Conservation (phyloP, 2,797 vertebrate species). For the Sebastolobus alascanus region DNA sequence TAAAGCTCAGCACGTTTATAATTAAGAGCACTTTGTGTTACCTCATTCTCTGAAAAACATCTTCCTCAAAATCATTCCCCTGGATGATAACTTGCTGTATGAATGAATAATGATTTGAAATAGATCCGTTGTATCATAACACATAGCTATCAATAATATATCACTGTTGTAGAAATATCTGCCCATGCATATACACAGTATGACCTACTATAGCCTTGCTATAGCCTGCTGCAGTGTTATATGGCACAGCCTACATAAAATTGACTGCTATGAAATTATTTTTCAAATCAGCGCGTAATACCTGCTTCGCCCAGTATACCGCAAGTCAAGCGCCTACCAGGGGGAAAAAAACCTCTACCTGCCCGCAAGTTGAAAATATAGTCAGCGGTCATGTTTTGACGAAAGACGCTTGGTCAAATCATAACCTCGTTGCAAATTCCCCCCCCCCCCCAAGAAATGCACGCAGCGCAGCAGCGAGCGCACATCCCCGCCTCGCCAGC, state of each 20-base stretch:
- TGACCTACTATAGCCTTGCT: slow-evolving; percentile 67
- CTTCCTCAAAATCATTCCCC: slow-evolving; percentile 16
- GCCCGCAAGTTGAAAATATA: slow-evolving; percentile 70
- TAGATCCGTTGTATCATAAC: slow-evolving; percentile 70
- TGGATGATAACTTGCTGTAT: slow-evolving; percentile 55
- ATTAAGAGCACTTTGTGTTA: slow-evolving; percentile 44
- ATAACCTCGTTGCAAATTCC: slow-evolving; percentile 51
- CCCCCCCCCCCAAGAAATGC: slow-evolving; percentile 39
- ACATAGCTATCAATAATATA: slow-evolving; percentile 75
- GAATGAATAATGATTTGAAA: slow-evolving; percentile 76
- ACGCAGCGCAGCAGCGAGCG: slow-evolving; percentile 45
- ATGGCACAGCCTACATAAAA: slow-evolving; percentile 69
- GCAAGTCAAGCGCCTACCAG: slow-evolving; percentile 70
- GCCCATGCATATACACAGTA: slow-evolving; percentile 55
- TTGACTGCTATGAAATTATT: slow-evolving; percentile 68
- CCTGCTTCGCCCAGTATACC: slow-evolving; percentile 70
- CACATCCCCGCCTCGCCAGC: slow-evolving; percentile 47
- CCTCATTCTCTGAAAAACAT: slow-evolving; percentile 33
- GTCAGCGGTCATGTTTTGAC: slow-evolving; percentile 67
- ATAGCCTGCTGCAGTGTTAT: slow-evolving; percentile 68
- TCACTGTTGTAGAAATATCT: slow-evolving; percentile 46
- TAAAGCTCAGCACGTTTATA: slow-evolving; percentile 39
- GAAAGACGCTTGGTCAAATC: slow-evolving; percentile 62
- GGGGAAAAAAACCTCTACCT: slow-evolving; percentile 48
- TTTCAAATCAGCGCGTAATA: slow-evolving; percentile 61